Evolutionary conservation across 2,113 vertebrate species (phyloP).

Genomic region (Caracal caracal): DNA sequence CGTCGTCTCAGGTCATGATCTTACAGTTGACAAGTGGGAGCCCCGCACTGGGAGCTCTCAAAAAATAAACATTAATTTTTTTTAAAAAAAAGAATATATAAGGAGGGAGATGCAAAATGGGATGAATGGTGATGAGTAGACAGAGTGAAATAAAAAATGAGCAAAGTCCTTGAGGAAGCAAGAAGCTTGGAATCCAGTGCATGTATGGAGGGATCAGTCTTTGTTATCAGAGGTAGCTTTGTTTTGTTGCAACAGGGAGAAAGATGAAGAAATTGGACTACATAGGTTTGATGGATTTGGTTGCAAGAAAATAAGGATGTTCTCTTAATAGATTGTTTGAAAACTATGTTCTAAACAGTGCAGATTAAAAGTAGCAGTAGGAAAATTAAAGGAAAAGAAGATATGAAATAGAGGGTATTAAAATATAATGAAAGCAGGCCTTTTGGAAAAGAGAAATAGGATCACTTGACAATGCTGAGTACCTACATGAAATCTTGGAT

Average conservation of each 20-base stretch:
- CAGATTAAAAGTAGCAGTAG: background rate
- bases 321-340: background rate
- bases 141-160: background rate
- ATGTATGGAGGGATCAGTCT: background rate
- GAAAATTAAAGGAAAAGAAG: background rate
- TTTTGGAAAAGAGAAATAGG: background rate
- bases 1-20: too few relatives aligned
- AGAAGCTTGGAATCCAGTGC: background rate
- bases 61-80: too few relatives aligned
- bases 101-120: background rate
- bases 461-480: background rate
- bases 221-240: background rate
- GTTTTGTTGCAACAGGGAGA: background rate
- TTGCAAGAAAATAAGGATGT: background rate
- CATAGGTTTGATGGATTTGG: background rate
- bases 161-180: background rate
- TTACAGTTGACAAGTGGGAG: too few relatives aligned
- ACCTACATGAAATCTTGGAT: background rate
- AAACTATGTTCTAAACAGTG: background rate
- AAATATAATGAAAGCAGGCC: background rate
- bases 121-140: background rate
- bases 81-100: background rate
- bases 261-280: background rate
- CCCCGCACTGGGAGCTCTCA: too few relatives aligned
- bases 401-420: background rate